phyloP scores from a whole-genome alignment of 2,888 invertebrate genomes.

The Sphinx pinastri region DNA sequence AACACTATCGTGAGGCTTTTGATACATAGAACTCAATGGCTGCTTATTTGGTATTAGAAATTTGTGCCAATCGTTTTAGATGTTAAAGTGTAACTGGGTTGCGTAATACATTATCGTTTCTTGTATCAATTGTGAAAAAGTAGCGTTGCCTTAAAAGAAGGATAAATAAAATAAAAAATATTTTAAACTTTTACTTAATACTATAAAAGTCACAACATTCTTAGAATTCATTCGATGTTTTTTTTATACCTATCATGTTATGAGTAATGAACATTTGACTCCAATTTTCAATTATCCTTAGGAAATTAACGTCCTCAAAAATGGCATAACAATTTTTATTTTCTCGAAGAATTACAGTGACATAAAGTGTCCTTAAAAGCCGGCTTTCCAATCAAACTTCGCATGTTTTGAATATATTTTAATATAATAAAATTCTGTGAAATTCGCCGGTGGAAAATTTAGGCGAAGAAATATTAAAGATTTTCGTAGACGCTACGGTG shows the following conservation, averaged over 20 bases:
- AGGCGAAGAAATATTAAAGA: neutral
- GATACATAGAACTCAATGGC: too few relatives aligned
- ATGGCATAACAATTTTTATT: slow-evolving; percentile 11
- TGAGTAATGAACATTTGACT: neutral
- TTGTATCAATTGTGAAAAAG: too few relatives aligned
- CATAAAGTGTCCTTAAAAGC: neutral
- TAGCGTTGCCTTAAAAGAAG: too few relatives aligned
- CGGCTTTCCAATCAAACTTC: slow-evolving; percentile 15
- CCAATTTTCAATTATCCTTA: neutral
- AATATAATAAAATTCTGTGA: neutral
- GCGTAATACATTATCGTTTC: too few relatives aligned
- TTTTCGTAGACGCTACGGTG: slow-evolving; percentile 9
- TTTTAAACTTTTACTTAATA: too few relatives aligned
- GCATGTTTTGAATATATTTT: neutral
- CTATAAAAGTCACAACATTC: neutral
- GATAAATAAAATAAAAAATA: too few relatives aligned
- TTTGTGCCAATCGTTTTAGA: too few relatives aligned
- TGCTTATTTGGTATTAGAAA: too few relatives aligned
- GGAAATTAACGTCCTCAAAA: neutral
- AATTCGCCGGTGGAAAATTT: neutral
- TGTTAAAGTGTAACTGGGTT: too few relatives aligned
- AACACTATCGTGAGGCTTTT: too few relatives aligned
- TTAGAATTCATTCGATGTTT: neutral
- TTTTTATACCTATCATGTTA: neutral
- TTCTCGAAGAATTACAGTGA: neutral